These are phyloP conservation scores for Trachelus iudaicus DNA, from an alignment of 2,888 invertebrate species.

Conservation along the genomic window DNA sequence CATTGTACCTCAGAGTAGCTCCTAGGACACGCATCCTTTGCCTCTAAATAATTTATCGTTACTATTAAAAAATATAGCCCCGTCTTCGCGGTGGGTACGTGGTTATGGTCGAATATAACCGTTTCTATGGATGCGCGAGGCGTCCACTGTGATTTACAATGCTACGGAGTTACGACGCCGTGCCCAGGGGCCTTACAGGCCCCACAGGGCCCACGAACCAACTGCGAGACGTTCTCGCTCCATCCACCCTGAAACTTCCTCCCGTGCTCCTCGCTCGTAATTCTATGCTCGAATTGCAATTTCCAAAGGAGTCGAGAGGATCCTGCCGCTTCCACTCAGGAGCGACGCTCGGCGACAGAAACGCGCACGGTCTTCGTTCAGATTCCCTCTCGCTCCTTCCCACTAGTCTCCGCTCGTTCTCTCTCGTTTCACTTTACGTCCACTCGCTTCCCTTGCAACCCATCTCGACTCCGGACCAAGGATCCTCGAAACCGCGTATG, in stretches of 20 bases:
- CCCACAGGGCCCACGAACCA: not conserved
- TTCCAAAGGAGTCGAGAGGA: not conserved
- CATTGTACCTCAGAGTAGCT: not conserved
- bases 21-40: conserved; percentile 46
- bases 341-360: not conserved
- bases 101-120: conserved; percentile 61
- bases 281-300: conserved; percentile 7
- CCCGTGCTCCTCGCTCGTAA: not conserved
- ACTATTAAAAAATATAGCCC: conserved; percentile 62
- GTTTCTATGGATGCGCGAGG: conserved; percentile 61
- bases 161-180: conserved; percentile 59
- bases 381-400: conserved; percentile 10
- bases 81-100: conserved; percentile 58
- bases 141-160: conserved; percentile 61
- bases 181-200: conserved; percentile 30
- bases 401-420: not conserved
- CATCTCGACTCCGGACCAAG: conserved; percentile 16
- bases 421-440: not conserved
- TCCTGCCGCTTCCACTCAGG: not conserved
- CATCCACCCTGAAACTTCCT: conserved; percentile 17
- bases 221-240: conserved; percentile 33
- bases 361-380: not conserved
- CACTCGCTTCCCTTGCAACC: conserved; percentile 18
- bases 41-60: conserved; percentile 58
- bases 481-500: not conserved